Conservation (phyloP, 1,140 invertebrate genomes). For the Brachionus calyciflorus region DNA sequence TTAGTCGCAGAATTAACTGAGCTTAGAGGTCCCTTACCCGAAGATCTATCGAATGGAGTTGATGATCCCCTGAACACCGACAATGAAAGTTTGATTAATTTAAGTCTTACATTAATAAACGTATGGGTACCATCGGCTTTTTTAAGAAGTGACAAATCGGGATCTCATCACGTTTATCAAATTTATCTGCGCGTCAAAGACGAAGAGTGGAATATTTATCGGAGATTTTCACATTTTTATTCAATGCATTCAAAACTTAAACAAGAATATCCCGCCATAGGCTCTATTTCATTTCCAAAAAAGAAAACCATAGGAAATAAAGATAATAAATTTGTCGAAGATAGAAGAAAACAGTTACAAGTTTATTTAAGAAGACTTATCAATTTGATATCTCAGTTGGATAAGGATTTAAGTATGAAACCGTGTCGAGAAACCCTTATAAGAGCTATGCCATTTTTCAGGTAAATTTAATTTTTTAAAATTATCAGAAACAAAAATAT, state of each 20-base stretch:
- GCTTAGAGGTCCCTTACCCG: constrained; percentile 66
- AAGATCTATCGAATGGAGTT: constrained; percentile 43
- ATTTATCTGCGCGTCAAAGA: constrained; percentile 79
- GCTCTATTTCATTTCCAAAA: constrained; percentile 83
- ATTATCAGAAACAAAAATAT: no score
- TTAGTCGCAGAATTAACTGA: constrained; percentile 69
- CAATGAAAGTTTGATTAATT: constrained; percentile 52
- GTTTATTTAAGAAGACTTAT: constrained; percentile 18
- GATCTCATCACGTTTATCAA: constrained; percentile 82
- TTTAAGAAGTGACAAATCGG: constrained; percentile 70
- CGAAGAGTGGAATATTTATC: constrained; percentile 88
- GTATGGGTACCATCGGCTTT: constrained; percentile 87
- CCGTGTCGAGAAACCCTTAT: constrained; percentile 37
- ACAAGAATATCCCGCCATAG: constrained; percentile 74
- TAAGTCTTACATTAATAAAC: constrained; percentile 66
- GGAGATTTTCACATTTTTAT: constrained; percentile 84
- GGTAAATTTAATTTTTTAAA: background rate
- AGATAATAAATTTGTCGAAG: constrained; percentile 61
- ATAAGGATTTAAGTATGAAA: constrained; percentile 27
- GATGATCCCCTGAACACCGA: constrained; percentile 52
- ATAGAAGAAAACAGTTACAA: background rate
- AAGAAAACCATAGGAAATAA: constrained; percentile 86
- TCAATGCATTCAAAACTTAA: constrained; percentile 75
- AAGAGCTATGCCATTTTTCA: constrained; percentile 33
- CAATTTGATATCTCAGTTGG: background rate